Evolutionary conservation across 1,140 invertebrate species (phyloP).

Genomic region (Drosophila yakuba): DNA sequence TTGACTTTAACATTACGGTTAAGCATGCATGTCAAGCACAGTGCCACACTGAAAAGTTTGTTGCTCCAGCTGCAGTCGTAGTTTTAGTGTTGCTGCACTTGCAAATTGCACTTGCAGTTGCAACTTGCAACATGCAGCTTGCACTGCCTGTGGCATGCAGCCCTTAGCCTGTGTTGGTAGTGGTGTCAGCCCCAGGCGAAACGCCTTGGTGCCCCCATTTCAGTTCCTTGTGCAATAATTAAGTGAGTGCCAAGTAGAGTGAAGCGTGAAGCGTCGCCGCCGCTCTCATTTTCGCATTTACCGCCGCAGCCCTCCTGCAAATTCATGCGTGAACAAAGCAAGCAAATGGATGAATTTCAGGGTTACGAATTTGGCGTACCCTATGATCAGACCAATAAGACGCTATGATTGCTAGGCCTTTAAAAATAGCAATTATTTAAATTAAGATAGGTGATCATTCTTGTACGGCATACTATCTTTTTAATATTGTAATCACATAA

Average conservation of each 20-base stretch:
- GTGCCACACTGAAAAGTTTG: conserved; percentile 73
- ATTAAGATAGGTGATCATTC: too few species aligned
- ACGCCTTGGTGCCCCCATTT: conserved; percentile 74
- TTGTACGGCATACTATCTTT: too few species aligned
- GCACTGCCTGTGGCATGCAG: neutral
- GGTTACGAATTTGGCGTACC: conserved; percentile 6
- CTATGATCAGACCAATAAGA: neutral
- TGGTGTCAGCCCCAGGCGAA: conserved; percentile 33
- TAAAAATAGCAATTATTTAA: too few species aligned
- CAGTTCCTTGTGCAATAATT: conserved; percentile 79
- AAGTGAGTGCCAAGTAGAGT: conserved; percentile 80
- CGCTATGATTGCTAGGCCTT: too few species aligned
- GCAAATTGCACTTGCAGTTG: conserved; percentile 30
- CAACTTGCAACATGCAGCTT: conserved; percentile 12
- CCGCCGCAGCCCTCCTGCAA: conserved; percentile 40
- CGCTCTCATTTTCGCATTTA: conserved; percentile 63
- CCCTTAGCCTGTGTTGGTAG: conserved; percentile 1
- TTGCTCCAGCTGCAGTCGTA: conserved; percentile 66
- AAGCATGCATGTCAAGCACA: conserved; percentile 80
- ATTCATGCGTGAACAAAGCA: conserved; percentile 74
- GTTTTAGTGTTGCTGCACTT: conserved; percentile 25
- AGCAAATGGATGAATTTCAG: neutral
- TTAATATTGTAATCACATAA: too few species aligned
- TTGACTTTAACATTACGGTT: conserved; percentile 66
- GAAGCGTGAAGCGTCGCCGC: conserved; percentile 67